These are phyloP conservation scores for Embidobia sp. DNA, from an alignment of 2,888 invertebrate species.

Conservation along the genomic window DNA sequence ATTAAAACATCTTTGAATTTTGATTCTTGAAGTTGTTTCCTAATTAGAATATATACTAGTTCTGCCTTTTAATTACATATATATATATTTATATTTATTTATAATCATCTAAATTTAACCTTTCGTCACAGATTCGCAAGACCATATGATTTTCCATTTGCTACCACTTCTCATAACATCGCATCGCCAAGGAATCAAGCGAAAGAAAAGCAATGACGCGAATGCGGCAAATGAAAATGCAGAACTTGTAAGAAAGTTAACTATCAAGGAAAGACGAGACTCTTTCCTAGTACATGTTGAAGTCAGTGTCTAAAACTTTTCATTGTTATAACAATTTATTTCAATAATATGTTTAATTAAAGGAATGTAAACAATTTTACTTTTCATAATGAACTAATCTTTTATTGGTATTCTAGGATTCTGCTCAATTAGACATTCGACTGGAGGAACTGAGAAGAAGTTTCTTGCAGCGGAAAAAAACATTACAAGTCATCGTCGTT, in stretches of 20 bases:
- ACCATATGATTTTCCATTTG: conserved; percentile 22
- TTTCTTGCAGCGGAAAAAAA: conserved; percentile 5
- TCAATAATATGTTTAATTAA: too few species aligned
- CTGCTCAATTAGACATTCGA: conserved; percentile 3
- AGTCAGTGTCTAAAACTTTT: not conserved
- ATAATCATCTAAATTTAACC: too few species aligned
- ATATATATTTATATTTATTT: too few species aligned
- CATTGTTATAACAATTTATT: too few species aligned
- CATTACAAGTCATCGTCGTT: conserved; percentile 18
- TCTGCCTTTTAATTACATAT: too few species aligned
- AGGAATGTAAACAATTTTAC: not conserved
- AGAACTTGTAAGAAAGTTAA: conserved; percentile 9
- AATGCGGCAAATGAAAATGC: not conserved
- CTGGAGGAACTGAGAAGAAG: not conserved
- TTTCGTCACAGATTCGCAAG: conserved; percentile 9
- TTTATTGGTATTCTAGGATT: conserved; percentile 14
- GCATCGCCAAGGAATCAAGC: conserved; percentile 12
- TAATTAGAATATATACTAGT: too few species aligned
- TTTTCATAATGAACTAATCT: not conserved
- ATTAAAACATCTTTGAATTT: too few species aligned
- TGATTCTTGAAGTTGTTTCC: too few species aligned
- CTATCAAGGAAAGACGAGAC: conserved; percentile 25
- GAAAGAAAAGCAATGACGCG: conserved; percentile 2
- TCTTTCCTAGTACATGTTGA: conserved; percentile 14
- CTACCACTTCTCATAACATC: conserved; percentile 22